Conservation (phyloP, 35 echinoderm and acorn worm species). For the Heliocidaris erythrogramma region DNA sequence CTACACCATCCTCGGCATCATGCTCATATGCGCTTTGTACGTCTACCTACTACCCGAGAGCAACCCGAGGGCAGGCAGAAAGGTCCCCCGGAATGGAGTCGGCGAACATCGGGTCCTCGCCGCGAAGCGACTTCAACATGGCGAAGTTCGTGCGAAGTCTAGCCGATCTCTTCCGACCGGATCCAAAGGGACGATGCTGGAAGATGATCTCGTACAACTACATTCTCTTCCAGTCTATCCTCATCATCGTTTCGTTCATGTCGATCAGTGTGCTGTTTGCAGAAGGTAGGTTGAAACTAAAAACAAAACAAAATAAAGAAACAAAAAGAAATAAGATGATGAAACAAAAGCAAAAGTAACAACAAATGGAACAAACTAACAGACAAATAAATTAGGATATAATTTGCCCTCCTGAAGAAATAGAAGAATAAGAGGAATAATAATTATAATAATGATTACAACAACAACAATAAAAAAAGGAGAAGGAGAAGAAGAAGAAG, state of each 20-base stretch:
- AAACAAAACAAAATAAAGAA: too few relatives aligned
- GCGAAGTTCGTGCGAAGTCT: constrained; percentile 17
- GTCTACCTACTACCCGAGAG: constrained; percentile 38
- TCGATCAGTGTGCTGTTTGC: constrained; percentile 37
- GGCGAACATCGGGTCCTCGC: not conserved
- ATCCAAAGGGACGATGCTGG: constrained; percentile 34
- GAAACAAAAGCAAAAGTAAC: too few relatives aligned
- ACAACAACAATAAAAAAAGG: too few relatives aligned
- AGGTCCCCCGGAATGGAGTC: not conserved
- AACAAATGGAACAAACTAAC: too few relatives aligned
- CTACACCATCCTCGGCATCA: not conserved
- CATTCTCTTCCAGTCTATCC: constrained; percentile 18
- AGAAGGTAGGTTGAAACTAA: not conserved
- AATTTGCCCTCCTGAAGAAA: too few relatives aligned
- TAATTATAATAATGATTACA: too few relatives aligned
- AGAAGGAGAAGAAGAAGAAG: too few relatives aligned
- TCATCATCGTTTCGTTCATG: constrained; percentile 11
- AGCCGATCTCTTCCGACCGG: constrained; percentile 45
- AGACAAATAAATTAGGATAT: too few relatives aligned
- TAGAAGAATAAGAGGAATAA: too few relatives aligned
- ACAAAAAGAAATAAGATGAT: too few relatives aligned
- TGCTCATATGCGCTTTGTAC: constrained; percentile 27
- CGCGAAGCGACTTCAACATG: constrained; percentile 2
- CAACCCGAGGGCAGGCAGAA: not conserved
- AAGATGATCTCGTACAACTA: constrained; percentile 39